A percentile compares a stretch with the other conserved stretches of the same genome.
Evolutionary conservation across 2,888 invertebrate species (phyloP).

Genomic region (Adineta ricciae): DNA sequence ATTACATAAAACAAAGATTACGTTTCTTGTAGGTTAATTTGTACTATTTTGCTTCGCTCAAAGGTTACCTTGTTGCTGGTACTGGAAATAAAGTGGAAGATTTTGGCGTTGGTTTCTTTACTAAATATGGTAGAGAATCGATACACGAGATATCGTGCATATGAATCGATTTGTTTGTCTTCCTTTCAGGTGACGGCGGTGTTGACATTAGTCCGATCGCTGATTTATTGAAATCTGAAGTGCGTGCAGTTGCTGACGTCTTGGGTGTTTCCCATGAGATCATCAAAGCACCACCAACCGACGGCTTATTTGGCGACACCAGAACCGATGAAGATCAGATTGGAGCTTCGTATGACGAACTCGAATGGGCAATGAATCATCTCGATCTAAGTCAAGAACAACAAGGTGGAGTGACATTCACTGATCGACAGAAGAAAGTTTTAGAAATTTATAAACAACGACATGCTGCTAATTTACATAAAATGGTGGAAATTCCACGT

Average conservation of each 20-base stretch:
- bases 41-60: not conserved
- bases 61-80: not conserved
- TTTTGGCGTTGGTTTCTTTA: conserved; percentile 1
- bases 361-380: not conserved
- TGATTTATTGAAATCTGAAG: conserved; percentile 5
- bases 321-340: conserved; percentile 4
- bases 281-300: not conserved
- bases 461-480: not conserved
- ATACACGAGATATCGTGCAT: too few relatives aligned
- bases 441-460: not conserved
- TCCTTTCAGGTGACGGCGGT: not conserved
- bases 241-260: not conserved
- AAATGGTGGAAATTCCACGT: conserved; percentile 6
- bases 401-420: not conserved
- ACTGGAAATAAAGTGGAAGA: not conserved
- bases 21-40: too few relatives aligned
- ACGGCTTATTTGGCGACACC: not conserved
- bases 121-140: not conserved
- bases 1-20: too few relatives aligned
- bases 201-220: not conserved
- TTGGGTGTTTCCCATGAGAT: not conserved
- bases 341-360: not conserved
- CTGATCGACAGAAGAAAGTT: conserved; percentile 8
- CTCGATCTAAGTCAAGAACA: not conserved
- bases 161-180: too few relatives aligned